phyloP scores from a whole-genome alignment of 2,113 vertebrate species.

The Tachuris rubrigastra region DNA sequence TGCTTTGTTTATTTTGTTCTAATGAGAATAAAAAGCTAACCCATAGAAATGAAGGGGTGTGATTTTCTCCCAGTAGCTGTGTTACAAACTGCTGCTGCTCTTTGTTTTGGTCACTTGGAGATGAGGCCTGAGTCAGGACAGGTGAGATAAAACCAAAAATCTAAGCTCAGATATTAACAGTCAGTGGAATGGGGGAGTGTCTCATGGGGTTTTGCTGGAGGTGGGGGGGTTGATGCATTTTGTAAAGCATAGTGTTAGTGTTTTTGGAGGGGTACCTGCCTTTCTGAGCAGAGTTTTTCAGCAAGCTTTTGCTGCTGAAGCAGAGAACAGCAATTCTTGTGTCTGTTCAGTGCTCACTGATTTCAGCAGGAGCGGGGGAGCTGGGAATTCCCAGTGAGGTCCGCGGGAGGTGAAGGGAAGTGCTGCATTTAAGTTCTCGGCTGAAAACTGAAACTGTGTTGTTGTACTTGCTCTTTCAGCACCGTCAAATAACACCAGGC shows the following conservation, averaged over 20 bases:
- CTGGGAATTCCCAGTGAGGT: neutral
- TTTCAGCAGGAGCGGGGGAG: neutral
- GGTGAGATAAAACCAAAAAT: neutral
- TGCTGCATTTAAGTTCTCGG: neutral
- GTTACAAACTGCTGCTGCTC: neutral
- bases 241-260: neutral
- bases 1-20: neutral
- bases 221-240: neutral
- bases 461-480: slow-evolving; percentile 26
- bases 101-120: neutral
- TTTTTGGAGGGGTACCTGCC: neutral
- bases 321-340: neutral
- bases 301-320: neutral
- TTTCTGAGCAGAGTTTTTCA: neutral
- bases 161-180: neutral
- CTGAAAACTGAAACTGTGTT: slow-evolving; percentile 3
- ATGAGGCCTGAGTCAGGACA: neutral
- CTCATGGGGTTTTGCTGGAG: neutral
- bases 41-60: neutral
- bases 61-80: neutral
- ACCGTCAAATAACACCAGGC: neutral
- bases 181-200: neutral
- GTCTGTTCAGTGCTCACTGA: neutral
- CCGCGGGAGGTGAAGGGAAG: neutral
- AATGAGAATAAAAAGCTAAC: neutral